Evolutionary conservation across 2,888 invertebrate genomes (phyloP), one percentile per base, ranked within the genome.

Genomic region (Cheilosia grossa): DNA sequence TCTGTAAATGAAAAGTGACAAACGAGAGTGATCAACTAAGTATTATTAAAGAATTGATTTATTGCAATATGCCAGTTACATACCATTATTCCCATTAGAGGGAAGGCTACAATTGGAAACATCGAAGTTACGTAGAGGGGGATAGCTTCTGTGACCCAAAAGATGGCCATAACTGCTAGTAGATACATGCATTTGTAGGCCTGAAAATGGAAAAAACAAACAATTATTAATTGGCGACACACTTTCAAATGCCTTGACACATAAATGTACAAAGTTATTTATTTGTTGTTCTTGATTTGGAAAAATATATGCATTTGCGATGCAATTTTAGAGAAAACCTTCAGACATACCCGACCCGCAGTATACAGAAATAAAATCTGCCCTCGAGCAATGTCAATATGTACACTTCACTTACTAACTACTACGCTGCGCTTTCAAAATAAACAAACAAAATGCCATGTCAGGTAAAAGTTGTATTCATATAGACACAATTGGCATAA

Each of bases 111-210:
- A 88, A 97, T 95, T 0, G 97, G 97, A 75, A 97, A 93, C 92
- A 97, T 94, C 0, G 97, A 96, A 1, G 97, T 97, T 3, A 97
- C 94, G 0, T 97, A 96, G 4, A 97, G 92, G 0, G 97, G 97
- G 0, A 97, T 91, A 0, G 95, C 95, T 90, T 97, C 97, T 47
- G 96, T 94, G 86, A 97, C 96, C 97, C 97, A 97, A 91, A 94
- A 97, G 33, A 95, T 93, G 0, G 96, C 96, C 97, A 97, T 97
- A 82, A 97, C 93, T 1, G 95, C 90, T 0, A 97, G 95, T 27
- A 97, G 95, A 90, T 96, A 97, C 91, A 96, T 94, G 89, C 97
- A 97, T 92, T 95, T 93, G 90, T 93, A 94, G 79, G 94, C 94
- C 93, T 95, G 91, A 0, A 42, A 24, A 59, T 13, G 54, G 54